Evolutionary conservation across 2,888 invertebrate species (phyloP), one percentile per base, ranked within the genome.

Genomic region (Eilema depressum): DNA sequence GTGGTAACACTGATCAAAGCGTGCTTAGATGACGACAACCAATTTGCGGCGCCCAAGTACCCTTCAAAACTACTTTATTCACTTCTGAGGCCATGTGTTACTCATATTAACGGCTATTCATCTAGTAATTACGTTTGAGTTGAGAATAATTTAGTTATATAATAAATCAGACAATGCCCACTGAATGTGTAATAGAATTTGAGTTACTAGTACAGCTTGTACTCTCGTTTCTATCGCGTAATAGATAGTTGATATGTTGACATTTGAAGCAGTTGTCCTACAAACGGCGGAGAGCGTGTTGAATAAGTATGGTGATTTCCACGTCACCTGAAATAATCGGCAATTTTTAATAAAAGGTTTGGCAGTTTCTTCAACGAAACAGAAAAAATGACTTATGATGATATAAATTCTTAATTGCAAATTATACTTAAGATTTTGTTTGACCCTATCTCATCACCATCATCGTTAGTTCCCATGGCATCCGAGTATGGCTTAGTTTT

Each of bases 161-260:
- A 63, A 41, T 25, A n/a, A 53, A 28, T 64, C 28, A 26, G 26
- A 67, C 30, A 59, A 53, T 62, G 33, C 56, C 12, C 20, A 25
- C 25, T 53, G 53, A 53, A 53, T 53, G 53, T 14, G 17, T 23
- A 68, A 33, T 64, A 41, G 41, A 69, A n/a, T 61, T 62, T 7
- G 25, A 26, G 30, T 62, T 57, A 66, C 63, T 64, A 41, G 41
- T 41, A 65, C 56, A 66, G 25, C 41, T 33, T n/a, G 62, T 65
- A 72, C 73, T 79, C 77, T 81, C 73, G 23, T 70, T 81, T 80
- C 60, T 70, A 73, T 75, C 72, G 69, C 75, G 72, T 71, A 81
- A 80, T 81, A 73, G 65, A 74, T 75, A 23, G 0, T 30, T 53
- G 8, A 72, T 63, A 79, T 69, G 37, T 59, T 56, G 71, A 68